Evolutionary conservation across 2,888 invertebrate genomes (phyloP).

Genomic region (Alviniconcha strummeri): DNA sequence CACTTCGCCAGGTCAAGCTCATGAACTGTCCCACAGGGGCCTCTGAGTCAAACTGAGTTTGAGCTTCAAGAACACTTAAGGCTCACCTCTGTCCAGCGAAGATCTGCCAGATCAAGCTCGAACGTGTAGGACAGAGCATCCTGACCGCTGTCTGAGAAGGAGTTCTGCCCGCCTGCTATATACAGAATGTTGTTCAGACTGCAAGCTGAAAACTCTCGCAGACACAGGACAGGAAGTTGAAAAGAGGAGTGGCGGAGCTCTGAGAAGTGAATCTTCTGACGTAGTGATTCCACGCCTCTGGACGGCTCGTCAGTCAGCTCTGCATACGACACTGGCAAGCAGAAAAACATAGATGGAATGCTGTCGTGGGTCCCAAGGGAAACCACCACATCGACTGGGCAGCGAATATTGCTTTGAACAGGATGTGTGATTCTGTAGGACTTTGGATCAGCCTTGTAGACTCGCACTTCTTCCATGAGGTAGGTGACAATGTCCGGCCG

Average conservation of each 20-base stretch:
- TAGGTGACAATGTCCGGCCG: slow-evolving; percentile 28
- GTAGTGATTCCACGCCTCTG: slow-evolving; percentile 13
- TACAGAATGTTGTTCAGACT: slow-evolving; percentile 35
- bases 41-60: too few relatives aligned
- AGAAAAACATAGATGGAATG: slow-evolving; percentile 35
- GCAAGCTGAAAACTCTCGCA: slow-evolving; percentile 35
- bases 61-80: too few relatives aligned
- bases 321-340: slow-evolving; percentile 29
- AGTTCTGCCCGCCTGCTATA: slow-evolving; percentile 34
- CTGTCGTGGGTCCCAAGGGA: slow-evolving; percentile 31
- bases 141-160: slow-evolving; percentile 32
- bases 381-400: slow-evolving; percentile 31
- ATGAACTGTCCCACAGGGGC: too few relatives aligned
- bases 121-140: slow-evolving; percentile 30
- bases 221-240: slow-evolving; percentile 31
- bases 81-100: slow-evolving; percentile 30
- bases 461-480: slow-evolving; percentile 20
- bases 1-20: too few relatives aligned
- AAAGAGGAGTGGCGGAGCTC: slow-evolving; percentile 31
- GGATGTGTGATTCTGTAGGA: slow-evolving; percentile 26
- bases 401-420: slow-evolving; percentile 28
- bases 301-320: slow-evolving; percentile 18
- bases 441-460: slow-evolving; percentile 31
- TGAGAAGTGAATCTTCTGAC: slow-evolving; percentile 29
- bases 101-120: slow-evolving; percentile 30